Percentiles rank a stretch among this genome's conserved stretches.
These are phyloP conservation scores for Agrotis exclamationis DNA, from an alignment of 2,888 invertebrate species.

Conservation along the genomic window DNA sequence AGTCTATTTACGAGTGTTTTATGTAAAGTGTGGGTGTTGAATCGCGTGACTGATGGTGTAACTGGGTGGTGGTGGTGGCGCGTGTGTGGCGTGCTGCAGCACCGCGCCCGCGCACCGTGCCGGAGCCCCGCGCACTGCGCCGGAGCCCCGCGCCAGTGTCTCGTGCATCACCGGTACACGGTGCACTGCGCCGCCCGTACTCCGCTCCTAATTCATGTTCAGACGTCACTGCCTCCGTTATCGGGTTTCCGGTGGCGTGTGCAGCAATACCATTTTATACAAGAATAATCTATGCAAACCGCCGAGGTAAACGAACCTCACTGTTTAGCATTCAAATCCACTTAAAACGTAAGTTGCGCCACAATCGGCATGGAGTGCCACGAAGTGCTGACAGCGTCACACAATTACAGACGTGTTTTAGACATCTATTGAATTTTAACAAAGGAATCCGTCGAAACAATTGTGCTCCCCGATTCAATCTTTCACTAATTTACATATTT, in stretches of 20 bases:
- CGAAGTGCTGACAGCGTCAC: conserved; percentile 32
- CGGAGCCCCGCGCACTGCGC: conserved; percentile 26
- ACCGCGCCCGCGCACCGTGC: conserved; percentile 17
- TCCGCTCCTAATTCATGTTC: conserved; percentile 71
- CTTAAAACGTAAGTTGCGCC: conserved; percentile 45
- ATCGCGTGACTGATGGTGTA: conserved; percentile 73
- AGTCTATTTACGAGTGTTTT: conserved; percentile 74
- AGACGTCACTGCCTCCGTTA: conserved; percentile 76
- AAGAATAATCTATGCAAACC: conserved; percentile 73
- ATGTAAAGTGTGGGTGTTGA: conserved; percentile 71
- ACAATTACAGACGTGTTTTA: conserved; percentile 45
- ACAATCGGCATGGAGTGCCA: conserved; percentile 34
- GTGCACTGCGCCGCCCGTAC: conserved; percentile 56
- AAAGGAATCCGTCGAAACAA: conserved; percentile 51
- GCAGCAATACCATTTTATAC: conserved; percentile 67
- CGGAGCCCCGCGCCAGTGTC: conserved; percentile 27
- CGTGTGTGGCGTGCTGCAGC: conserved; percentile 37
- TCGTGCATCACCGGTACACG: conserved; percentile 50
- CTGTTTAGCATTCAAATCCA: conserved; percentile 67
- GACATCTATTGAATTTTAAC: conserved; percentile 60
- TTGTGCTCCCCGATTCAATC: conserved; percentile 41
- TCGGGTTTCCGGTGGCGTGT: conserved; percentile 79
- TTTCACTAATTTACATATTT: conserved; percentile 57
- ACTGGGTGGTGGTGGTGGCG: conserved; percentile 42
- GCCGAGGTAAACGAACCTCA: conserved; percentile 72